Percentiles rank a stretch among this genome's conserved stretches.
These are phyloP conservation scores for Dolichotis patagonum DNA, from an alignment of 2,113 vertebrate species.

Conservation along the genomic window DNA sequence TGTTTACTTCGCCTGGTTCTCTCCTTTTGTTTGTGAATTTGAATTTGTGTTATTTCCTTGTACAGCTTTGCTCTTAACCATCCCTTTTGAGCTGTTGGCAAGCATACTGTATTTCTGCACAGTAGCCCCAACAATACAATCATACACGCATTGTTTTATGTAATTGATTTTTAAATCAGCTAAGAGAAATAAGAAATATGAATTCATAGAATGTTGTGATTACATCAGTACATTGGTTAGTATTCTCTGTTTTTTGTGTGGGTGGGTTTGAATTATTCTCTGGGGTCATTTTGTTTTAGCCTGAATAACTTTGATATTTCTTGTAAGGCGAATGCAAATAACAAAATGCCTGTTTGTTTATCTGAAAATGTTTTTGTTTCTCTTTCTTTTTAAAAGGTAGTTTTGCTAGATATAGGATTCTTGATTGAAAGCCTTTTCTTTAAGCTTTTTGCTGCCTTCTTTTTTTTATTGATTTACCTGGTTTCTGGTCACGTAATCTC, in stretches of 20 bases:
- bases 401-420: not conserved
- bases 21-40: not conserved
- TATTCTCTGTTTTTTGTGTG: not conserved
- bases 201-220: not conserved
- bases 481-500: not conserved
- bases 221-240: not conserved
- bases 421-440: not conserved
- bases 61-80: not conserved
- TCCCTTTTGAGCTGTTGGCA: not conserved
- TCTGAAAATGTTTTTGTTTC: not conserved
- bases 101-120: not conserved
- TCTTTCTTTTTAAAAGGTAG: not conserved
- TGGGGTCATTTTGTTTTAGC: not conserved
- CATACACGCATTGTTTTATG: not conserved
- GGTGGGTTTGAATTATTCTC: not conserved
- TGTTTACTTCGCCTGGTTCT: not conserved
- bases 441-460: not conserved
- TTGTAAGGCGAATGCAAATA: not conserved
- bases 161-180: not conserved
- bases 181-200: not conserved
- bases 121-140: not conserved
- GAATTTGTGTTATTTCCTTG: not conserved
- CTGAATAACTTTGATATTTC: not conserved
- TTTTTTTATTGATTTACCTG: not conserved
- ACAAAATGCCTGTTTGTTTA: not conserved